phyloP scores from a whole-genome alignment of 1,140 invertebrate species.

The Riptortus pedestris region DNA sequence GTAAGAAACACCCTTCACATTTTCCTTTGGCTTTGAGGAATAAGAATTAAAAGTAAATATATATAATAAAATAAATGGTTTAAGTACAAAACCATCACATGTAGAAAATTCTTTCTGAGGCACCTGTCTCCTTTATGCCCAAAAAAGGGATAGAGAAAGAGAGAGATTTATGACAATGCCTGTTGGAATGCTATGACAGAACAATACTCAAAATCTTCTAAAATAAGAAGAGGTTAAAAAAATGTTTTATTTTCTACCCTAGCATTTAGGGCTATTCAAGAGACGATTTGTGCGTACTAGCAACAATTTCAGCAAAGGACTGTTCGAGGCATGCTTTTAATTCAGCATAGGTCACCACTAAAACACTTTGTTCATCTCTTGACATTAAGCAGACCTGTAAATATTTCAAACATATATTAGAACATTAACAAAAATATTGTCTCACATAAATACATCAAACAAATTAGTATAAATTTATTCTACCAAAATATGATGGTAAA shows the following conservation, averaged over 20 bases:
- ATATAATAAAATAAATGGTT: not conserved
- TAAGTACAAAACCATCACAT: not conserved
- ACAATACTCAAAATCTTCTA: too few species aligned
- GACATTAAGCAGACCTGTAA: conserved; percentile 86
- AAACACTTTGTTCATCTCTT: conserved; percentile 86
- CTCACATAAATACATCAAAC: not conserved
- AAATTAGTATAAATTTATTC: too few species aligned
- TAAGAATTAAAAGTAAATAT: not conserved
- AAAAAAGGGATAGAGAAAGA: too few species aligned
- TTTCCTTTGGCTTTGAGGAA: not conserved
- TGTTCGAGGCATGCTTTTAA: conserved; percentile 88
- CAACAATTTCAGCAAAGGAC: conserved; percentile 74
- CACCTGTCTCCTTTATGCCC: too few species aligned
- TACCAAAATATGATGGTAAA: too few species aligned
- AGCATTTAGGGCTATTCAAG: conserved; percentile 7
- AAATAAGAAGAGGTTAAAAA: too few species aligned
- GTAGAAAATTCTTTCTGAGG: too few species aligned
- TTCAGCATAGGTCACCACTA: conserved; percentile 89
- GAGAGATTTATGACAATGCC: too few species aligned
- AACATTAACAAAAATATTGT: not conserved
- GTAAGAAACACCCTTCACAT: not conserved
- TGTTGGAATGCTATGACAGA: too few species aligned
- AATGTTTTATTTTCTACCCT: too few species aligned
- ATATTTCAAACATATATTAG: not conserved
- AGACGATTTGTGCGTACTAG: conserved; percentile 35